These are phyloP conservation scores for Aphelinus atriplicis DNA, from an alignment of 1,140 invertebrate species.

Conservation along the genomic window DNA sequence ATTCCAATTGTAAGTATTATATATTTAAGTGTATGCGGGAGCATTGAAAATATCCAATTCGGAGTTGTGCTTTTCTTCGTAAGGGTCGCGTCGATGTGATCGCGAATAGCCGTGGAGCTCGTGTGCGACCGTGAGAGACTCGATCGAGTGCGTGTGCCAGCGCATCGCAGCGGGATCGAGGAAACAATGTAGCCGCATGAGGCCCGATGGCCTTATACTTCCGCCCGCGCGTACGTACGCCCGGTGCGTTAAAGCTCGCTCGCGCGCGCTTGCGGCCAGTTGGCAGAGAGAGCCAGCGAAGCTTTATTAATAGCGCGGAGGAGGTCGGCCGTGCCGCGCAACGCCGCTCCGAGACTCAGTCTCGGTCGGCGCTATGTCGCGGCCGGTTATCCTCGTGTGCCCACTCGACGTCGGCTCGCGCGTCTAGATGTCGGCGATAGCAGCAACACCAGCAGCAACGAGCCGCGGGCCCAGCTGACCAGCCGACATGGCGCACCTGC, in stretches of 20 bases:
- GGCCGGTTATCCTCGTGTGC: not conserved
- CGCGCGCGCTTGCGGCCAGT: conserved; percentile 31
- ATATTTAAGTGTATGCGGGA: no score
- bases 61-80: no score
- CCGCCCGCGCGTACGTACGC: no score
- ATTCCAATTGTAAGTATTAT: no score
- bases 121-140: not conserved
- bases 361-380: conserved; percentile 39
- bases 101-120: no score
- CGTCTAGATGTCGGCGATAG: not conserved
- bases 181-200: conserved; percentile 41
- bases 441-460: not conserved
- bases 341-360: conserved; percentile 52
- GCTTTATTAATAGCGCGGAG: conserved; percentile 63
- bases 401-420: not conserved
- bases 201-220: no score
- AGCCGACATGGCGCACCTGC: conserved; percentile 57
- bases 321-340: conserved; percentile 60
- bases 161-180: conserved; percentile 1
- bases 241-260: no score
- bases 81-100: no score
- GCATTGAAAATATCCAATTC: no score
- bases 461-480: not conserved
- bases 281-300: conserved; percentile 47
- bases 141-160: conserved; percentile 3